A percentile compares a stretch with the other conserved stretches of the same genome.
These are phyloP conservation scores for Cryptus armator DNA, from an alignment of 2,888 invertebrate genomes.

Conservation along the genomic window DNA sequence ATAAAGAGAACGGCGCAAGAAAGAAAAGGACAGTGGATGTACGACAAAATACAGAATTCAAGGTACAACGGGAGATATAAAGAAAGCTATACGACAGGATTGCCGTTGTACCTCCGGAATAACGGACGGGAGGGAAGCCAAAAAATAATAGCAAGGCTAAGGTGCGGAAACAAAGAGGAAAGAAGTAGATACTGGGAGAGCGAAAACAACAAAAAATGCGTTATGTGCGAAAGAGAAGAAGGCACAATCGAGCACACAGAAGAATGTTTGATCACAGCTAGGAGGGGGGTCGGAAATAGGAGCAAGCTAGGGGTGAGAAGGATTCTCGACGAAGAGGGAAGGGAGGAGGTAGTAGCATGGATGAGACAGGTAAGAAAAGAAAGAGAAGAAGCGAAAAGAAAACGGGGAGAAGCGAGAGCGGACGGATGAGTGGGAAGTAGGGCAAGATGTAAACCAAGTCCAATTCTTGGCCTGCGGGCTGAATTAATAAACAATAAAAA, in stretches of 20 bases:
- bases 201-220: not conserved
- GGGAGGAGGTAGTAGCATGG: too few relatives aligned
- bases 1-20: conserved; percentile 65
- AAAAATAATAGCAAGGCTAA: not conserved
- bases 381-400: conserved; percentile 59
- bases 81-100: not conserved
- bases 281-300: not conserved
- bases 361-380: conserved; percentile 45
- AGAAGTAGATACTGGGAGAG: conserved; percentile 5
- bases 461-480: conserved; percentile 3
- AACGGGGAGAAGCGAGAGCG: conserved; percentile 7
- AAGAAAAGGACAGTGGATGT: conserved; percentile 44
- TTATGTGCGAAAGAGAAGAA: not conserved
- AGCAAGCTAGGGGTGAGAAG: conserved; percentile 24
- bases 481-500: not conserved
- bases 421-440: conserved; percentile 17
- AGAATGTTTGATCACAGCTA: not conserved
- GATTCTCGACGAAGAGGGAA: too few relatives aligned
- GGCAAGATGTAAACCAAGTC: conserved; percentile 4
- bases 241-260: not conserved
- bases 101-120: not conserved
- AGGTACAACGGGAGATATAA: conserved; percentile 8
- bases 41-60: not conserved
- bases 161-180: conserved; percentile 23
- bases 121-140: not conserved